Evolutionary conservation across 2,888 invertebrate species (phyloP), one percentile per base, ranked within the genome.

Genomic region (Polietes domitor): DNA sequence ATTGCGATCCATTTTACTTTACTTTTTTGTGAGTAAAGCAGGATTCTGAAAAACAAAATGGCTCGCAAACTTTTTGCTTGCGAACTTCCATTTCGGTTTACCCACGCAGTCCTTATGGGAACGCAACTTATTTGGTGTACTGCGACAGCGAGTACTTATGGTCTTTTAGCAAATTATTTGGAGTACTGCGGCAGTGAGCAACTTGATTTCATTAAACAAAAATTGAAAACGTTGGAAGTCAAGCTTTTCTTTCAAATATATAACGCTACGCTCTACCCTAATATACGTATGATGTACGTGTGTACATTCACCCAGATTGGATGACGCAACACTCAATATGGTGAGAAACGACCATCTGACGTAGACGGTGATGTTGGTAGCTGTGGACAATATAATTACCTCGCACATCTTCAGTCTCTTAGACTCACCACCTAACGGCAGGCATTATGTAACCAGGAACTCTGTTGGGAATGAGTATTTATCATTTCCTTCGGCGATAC

Each of bases 381-480:
- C 77, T 85, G 85, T 79, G 63, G 82, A 87, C 85, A 85, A 87
- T 87, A 87, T 87, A 87, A 87, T 87, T 87, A 87, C 86, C 84
- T 86, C 80, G 73, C 83, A 85, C 85, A 85, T 85, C 83, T 73
- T 82, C 79, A 53, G 76, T 74, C 73, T 77, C n/a, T n/a, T n/a
- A n/a, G n/a, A n/a, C n/a, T n/a, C n/a, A n/a, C n/a, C 73, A 55
- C 65, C 73, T 79, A 55, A 24, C 73, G 26, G 15, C 32, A 68
- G 71, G 41, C 47, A 43, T 21, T 15, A 43, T 12, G 68, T 21
- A 63, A 5, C 28, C 65, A 61, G 73, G 32, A 83, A 80, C 80
- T 85, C 87, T 81, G 82, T 81, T 86, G 87, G 83, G 86, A 86
- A 87, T 86, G 58, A 43, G 58, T 24, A 26, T 58, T 65, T 58